Base-by-base conservation (phyloP, 2,113 vertebrate species). In the Lipophrys pholis region DNA sequence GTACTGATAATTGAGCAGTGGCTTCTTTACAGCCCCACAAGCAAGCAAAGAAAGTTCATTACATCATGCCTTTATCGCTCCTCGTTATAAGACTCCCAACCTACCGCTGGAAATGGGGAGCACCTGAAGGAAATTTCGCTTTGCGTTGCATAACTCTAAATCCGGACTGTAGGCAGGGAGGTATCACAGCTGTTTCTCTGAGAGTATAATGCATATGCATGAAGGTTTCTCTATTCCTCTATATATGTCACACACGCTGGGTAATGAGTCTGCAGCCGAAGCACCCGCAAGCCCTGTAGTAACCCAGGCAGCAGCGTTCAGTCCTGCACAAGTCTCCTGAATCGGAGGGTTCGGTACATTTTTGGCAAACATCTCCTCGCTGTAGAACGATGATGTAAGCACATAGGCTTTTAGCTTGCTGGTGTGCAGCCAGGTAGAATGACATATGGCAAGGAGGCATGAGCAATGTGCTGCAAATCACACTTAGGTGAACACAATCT, bases 401-500 rank as follows among this genome's bases (percentile, higher is more conserved):
- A 76, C 43, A 14, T 54, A 76, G 66, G 82, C 80, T 88, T 89
- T 87, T 83, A 80, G 75, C 70, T 80, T 69, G 76, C 77, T 89
- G 87, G 63, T 80, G 78, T 78, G 86, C 80, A 85, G 80, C 85
- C 90, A 91, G 83, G 90, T 86, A 84, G 78, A 85, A 87, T 86
- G 82, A 83, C 78, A 83, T 86, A 81, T 76, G 77, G 82, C 78
- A 69, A 73, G 39, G 69, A 81, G 80, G 78, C 60, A 74, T 35
- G 80, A 84, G 77, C 58, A 74, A 73, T 71, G 80, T 73, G 73
- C 84, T 67, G 63, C 75, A 85, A 85, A 86, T 87, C 84, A 83
- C 83, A 87, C 68, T 86, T 76, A 81, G 84, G 71, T 86, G 81
- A 82, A 85, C 85, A 85, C 84, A 91, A 83, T 92, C 84, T 91